Percentiles rank a stretch among this genome's conserved stretches.
Conservation (phyloP, 2,888 invertebrate species). For the Leucophenga maculata region DNA sequence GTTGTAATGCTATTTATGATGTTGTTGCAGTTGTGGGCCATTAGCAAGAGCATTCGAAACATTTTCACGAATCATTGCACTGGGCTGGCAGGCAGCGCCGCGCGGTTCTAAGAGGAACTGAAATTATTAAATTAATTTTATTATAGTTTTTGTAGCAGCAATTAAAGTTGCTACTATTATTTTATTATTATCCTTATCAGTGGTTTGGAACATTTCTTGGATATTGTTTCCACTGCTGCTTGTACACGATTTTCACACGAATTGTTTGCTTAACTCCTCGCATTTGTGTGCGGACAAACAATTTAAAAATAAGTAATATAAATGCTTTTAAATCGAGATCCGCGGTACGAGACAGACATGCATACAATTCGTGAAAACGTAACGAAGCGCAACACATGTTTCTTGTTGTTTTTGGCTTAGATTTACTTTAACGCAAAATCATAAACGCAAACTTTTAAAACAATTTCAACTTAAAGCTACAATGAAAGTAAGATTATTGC, state of each 20-base stretch:
- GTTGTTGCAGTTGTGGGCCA: constrained; percentile 4
- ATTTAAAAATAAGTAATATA: constrained; percentile 47
- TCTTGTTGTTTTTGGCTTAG: not conserved
- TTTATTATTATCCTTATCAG: constrained; percentile 50
- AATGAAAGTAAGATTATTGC: not conserved
- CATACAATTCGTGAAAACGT: constrained; percentile 33
- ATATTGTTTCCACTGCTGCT: constrained; percentile 47
- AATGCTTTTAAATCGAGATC: constrained; percentile 42
- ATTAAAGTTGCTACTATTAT: constrained; percentile 22
- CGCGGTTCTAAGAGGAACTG: constrained; percentile 13
- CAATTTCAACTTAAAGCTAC: constrained; percentile 21
- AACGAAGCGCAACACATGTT: constrained; percentile 35
- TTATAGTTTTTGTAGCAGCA: constrained; percentile 32
- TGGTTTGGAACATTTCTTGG: constrained; percentile 46
- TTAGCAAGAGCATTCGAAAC: constrained; percentile 18
- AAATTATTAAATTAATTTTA: constrained; percentile 9
- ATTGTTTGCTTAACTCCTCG: constrained; percentile 13
- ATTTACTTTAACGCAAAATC: constrained; percentile 8
- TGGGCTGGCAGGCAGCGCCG: not conserved
- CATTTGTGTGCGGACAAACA: constrained; percentile 29
- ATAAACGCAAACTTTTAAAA: not conserved
- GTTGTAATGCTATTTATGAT: constrained; percentile 6
- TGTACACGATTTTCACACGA: constrained; percentile 30
- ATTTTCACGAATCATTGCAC: constrained; percentile 25
- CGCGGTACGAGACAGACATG: constrained; percentile 4